These are phyloP conservation scores for Pagetopsis macropterus DNA, from an alignment of 2,797 vertebrate genomes.

Conservation along the genomic window DNA sequence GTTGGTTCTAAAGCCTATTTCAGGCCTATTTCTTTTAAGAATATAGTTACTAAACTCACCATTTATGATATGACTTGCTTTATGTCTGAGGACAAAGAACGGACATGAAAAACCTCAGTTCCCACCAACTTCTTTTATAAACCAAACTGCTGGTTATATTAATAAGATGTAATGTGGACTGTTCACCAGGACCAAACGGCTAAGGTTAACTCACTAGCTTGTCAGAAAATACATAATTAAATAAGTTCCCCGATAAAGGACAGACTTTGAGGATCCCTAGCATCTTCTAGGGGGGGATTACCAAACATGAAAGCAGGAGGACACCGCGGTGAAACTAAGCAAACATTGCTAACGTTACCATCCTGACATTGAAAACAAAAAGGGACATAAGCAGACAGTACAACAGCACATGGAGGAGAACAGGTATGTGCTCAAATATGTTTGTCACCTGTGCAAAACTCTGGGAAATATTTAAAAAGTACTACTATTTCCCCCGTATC, in stretches of 20 bases:
- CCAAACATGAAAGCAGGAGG: background rate
- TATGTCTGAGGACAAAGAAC: too few species aligned
- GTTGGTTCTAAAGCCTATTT: too few species aligned
- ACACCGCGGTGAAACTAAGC: background rate
- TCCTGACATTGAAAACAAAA: background rate
- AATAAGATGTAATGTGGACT: background rate
- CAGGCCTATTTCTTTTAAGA: background rate
- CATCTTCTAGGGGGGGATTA: background rate
- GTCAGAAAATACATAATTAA: background rate
- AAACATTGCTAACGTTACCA: background rate
- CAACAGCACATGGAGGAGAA: background rate
- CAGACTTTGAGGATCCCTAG: background rate
- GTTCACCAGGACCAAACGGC: background rate
- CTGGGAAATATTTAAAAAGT: too few species aligned
- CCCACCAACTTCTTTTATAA: background rate
- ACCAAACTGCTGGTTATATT: background rate
- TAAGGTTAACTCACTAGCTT: background rate
- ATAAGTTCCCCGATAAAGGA: background rate
- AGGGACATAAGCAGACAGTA: background rate
- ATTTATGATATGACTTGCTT: background rate
- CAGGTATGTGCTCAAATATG: background rate
- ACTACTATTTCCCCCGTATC: too few species aligned
- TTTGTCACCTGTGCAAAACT: background rate
- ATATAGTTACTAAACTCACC: background rate
- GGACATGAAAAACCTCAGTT: background rate